phyloP scores from a whole-genome alignment of 2,113 vertebrate species.

The Pycnonotus jocosus region DNA sequence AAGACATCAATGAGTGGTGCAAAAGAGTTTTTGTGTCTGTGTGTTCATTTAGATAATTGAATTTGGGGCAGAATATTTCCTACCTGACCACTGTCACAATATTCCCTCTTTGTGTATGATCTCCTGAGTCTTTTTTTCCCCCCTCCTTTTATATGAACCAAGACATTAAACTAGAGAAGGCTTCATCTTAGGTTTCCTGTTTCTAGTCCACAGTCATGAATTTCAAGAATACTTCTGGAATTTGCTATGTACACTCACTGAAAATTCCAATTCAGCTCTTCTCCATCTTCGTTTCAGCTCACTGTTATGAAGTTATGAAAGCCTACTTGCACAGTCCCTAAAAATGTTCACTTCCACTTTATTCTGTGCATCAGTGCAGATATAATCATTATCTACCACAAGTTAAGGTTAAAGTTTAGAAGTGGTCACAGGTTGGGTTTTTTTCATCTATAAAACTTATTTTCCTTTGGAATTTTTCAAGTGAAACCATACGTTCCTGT shows the following conservation, averaged over 20 bases:
- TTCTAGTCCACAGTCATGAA: neutral
- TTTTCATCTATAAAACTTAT: neutral
- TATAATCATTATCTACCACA: neutral
- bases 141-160: neutral
- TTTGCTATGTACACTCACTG: neutral
- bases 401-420: neutral
- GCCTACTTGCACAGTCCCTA: neutral
- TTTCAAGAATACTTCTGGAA: neutral
- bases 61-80: neutral
- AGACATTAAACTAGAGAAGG: neutral
- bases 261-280: neutral
- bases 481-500: neutral
- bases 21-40: neutral
- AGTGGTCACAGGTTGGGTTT: neutral
- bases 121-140: neutral
- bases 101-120: neutral
- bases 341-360: neutral
- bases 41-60: neutral
- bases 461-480: slow-evolving; percentile 2
- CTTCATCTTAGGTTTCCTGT: neutral
- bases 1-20: neutral
- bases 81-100: neutral
- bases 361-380: neutral
- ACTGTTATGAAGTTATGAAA: neutral
- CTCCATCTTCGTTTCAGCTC: neutral